Evolutionary conservation across 2,888 invertebrate genomes (phyloP), one percentile per base, ranked within the genome.

Genomic region (Oscheius sp.): DNA sequence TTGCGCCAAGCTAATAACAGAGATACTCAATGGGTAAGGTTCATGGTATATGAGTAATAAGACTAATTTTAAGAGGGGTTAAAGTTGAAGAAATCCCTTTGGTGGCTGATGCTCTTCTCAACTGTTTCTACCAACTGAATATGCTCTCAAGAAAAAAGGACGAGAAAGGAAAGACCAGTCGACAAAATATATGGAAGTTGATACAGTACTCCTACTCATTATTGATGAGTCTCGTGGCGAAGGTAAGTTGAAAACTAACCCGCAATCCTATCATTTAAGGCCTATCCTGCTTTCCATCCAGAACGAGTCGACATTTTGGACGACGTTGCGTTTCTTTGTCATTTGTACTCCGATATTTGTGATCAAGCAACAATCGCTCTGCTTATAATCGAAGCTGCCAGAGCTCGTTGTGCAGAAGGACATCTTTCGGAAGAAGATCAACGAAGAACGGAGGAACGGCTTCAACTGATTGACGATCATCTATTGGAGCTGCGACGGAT

Each of bases 351-450:
- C n/a, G 83, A 83, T 61, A 80, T 81, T 28, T 80, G 81, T 44
- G 83, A 83, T 71, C 77, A 80, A 64, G 77, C 80, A 1, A 81
- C 83, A 6, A 74, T 83, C 32, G 77, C 81, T 24, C 61, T 84
- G n/a, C 78, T 82, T 57, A 77, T 80, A 32, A 82, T 83, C 66
- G 83, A 83, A 71, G 78, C 82, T 8, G 82, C 81, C 9, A 70
- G 83, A 36, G 78, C 83, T 6, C 57, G 81, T 3, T 64, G 73
- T 22, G 73, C 76, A 12, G 78, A 78, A 24, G 66, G 68, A 1
- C 64, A 68, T 9, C 45, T 76, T 20, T 64, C 68, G 2, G 65
- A 67, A 20, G 50, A 66, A 9, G 74, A 78, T 22, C 62, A 47
- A 20, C 26, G 49, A 30, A 45, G 50, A 17, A 62, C 50, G 17